Conservation (phyloP, 2,113 vertebrate species). For the Hyperoodon ampullatus region DNA sequence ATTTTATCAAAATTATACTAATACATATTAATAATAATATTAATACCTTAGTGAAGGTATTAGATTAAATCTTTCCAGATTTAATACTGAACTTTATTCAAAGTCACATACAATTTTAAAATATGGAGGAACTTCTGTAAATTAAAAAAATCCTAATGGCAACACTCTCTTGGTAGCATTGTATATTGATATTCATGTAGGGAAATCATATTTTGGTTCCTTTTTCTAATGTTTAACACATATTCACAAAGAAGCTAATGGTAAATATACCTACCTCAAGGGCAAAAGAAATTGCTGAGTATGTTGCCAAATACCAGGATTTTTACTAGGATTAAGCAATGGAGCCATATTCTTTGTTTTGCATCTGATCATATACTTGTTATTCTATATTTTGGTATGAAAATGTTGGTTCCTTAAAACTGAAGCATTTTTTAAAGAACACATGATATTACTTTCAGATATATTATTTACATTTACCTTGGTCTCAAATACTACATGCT, state of each 20-base stretch:
- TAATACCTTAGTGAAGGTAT: background rate
- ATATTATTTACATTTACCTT: background rate
- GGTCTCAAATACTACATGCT: background rate
- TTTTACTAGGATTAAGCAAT: background rate
- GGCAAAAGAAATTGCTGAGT: background rate
- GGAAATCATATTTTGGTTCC: background rate
- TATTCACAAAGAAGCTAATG: background rate
- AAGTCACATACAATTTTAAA: slow-evolving; percentile 51
- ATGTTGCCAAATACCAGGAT: background rate
- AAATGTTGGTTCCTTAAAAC: background rate
- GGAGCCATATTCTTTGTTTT: background rate
- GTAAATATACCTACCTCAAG: background rate
- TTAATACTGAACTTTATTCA: slow-evolving; percentile 38
- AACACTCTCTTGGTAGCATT: background rate
- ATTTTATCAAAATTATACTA: slow-evolving; percentile 42
- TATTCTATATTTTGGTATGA: slow-evolving; percentile 24
- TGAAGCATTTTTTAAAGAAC: background rate
- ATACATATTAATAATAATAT: background rate
- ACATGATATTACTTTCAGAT: slow-evolving; percentile 31
- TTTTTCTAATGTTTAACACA: slow-evolving; percentile 36
- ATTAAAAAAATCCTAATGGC: background rate
- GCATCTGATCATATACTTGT: background rate
- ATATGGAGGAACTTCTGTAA: background rate
- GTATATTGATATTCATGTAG: background rate
- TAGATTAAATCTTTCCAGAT: slow-evolving; percentile 35